Evolutionary conservation across 1,140 invertebrate genomes (phyloP), one percentile per base, ranked within the genome.

Genomic region (Aphaenogaster rudis): DNA sequence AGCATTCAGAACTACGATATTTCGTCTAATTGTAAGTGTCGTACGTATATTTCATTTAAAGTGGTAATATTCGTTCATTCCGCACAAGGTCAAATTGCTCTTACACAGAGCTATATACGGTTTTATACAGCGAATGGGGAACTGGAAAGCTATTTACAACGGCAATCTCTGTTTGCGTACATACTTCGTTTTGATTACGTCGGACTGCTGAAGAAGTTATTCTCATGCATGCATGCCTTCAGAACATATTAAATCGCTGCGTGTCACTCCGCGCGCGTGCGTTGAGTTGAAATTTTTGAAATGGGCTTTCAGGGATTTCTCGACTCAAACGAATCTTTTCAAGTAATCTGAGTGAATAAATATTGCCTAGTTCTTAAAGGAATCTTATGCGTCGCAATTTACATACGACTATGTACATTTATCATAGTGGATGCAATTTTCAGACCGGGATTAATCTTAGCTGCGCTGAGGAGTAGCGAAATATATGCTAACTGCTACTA

Each of bases 181-280:
- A 13, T 45, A 78, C 42, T 78, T 78, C 28, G 59, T 64, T 79
- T 79, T 59, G 77, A 50, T 66, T 79, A 52, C 28, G 39, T 36
- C 17, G 33, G 3, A 3, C 6, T n/a, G 42, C 33, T n/a, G 42
- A 78, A 64, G 76, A 45, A 78, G 61, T 66, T 39, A 76, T 76
- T 59, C 13, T 50, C 67, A 36, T n/a, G 45, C 45, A 59, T n/a
- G 59, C 76, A 48, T 6, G 36, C 9, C 36, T 48, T 78, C 17
- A 57, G 36, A 57, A 50, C 17, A 59, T n/a, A 39, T 52, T 79
- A 79, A 79, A 66, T 79, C 28, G 28, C 45, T 8, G 9, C 42
- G 39, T 64, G 59, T 36, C 36, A 59, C 54, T 76, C 39, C 61
- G 17, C 28, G 21, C n/a, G 39, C 39, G 39, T n/a, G 21, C 42